These are phyloP conservation scores for Brachirus orientalis DNA, from an alignment of 2,113 vertebrate species.

Conservation along the genomic window DNA sequence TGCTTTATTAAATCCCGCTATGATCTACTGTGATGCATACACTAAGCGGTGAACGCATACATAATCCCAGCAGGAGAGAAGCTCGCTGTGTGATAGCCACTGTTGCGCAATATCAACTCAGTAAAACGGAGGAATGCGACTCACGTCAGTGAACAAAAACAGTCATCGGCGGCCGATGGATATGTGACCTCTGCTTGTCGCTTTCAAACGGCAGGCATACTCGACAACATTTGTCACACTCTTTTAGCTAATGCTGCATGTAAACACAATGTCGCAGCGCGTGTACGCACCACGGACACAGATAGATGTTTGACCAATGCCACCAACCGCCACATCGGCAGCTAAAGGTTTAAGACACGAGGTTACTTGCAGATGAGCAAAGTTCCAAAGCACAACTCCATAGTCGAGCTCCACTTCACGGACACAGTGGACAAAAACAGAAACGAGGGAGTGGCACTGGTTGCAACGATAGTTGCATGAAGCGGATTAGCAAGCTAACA, in stretches of 20 bases:
- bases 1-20: not conserved
- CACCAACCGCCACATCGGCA: constrained; percentile 40
- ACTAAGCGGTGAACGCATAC: constrained; percentile 35
- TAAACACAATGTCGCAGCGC: constrained; percentile 42
- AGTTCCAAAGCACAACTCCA: constrained; percentile 32
- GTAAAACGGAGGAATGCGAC: constrained; percentile 76
- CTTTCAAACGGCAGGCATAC: constrained; percentile 6
- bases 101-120: constrained; percentile 81
- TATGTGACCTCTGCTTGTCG: constrained; percentile 28
- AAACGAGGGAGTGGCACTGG: constrained; percentile 74
- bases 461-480: constrained; percentile 70
- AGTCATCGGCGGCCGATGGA: constrained; percentile 40
- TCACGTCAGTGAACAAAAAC: constrained; percentile 61
- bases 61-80: constrained; percentile 43
- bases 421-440: constrained; percentile 62
- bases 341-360: constrained; percentile 10
- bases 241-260: constrained; percentile 13
- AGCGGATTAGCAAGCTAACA: constrained; percentile 74
- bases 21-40: constrained; percentile 38
- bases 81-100: constrained; percentile 40
- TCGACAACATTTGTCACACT: constrained; percentile 6
- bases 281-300: constrained; percentile 2
- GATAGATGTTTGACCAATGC: constrained; percentile 44
- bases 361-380: constrained; percentile 18
- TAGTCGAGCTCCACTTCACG: constrained; percentile 33